phyloP scores from a whole-genome alignment of 2,113 vertebrate species.

The Anolis sagrei region DNA sequence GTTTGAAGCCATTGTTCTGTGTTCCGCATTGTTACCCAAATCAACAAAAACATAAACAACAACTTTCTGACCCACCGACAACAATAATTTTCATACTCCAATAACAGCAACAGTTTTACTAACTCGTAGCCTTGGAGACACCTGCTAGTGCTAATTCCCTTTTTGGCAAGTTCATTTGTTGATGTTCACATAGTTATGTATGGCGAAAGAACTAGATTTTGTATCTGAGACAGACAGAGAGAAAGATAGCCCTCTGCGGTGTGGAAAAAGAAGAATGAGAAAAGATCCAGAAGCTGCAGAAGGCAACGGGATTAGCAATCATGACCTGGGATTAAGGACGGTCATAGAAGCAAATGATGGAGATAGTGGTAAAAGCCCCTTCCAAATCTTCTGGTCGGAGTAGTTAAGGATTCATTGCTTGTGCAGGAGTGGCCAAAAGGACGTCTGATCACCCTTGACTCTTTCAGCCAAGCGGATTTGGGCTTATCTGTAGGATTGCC shows the following conservation, averaged over 20 bases:
- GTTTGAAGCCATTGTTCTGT: too few relatives aligned
- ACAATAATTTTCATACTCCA: too few relatives aligned
- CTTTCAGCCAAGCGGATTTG: background rate
- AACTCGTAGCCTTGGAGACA: background rate
- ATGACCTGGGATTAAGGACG: fast-evolving
- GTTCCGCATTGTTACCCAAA: too few relatives aligned
- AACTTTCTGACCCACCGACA: too few relatives aligned
- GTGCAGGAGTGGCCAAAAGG: background rate
- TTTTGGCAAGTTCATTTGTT: background rate
- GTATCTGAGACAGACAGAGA: background rate
- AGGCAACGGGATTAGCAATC: background rate
- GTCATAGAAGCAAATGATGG: too few relatives aligned
- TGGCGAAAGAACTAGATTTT: background rate
- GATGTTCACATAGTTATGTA: background rate
- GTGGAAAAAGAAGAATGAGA: background rate
- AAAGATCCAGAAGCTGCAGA: background rate
- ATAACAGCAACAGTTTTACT: too few relatives aligned
- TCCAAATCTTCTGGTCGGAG: background rate
- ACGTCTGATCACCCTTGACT: background rate
- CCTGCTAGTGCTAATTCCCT: fast-evolving
- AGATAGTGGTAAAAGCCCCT: background rate
- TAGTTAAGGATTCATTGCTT: background rate
- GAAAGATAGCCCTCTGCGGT: background rate
- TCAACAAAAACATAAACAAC: too few relatives aligned
- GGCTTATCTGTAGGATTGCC: background rate